A percentile compares a stretch with the other conserved stretches of the same genome.
These are phyloP conservation scores for Cynocephalus volans DNA, from an alignment of 2,113 vertebrate genomes.

Conservation along the genomic window DNA sequence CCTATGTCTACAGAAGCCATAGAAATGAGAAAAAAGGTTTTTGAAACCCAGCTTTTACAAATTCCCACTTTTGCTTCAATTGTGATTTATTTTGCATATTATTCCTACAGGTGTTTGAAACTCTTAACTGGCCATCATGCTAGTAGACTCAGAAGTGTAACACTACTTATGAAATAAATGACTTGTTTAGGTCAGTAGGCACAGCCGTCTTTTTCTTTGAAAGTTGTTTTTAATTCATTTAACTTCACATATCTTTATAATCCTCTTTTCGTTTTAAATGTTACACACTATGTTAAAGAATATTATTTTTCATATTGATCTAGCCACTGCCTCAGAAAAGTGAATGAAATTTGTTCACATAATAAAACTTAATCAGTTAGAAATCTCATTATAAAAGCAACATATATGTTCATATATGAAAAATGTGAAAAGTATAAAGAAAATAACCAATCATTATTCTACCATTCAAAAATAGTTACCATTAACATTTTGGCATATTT, in stretches of 20 bases:
- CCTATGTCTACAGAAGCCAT: background rate
- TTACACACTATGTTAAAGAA: background rate
- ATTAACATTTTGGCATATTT: background rate
- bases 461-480: background rate
- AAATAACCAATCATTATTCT: background rate
- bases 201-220: background rate
- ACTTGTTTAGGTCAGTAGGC: background rate
- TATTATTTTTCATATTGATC: background rate
- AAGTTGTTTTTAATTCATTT: conserved; percentile 24
- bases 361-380: background rate
- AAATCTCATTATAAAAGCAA: background rate
- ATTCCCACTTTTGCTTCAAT: background rate
- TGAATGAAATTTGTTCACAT: background rate
- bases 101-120: background rate
- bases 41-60: background rate
- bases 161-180: background rate
- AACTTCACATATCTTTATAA: background rate
- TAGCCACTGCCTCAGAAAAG: background rate
- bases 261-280: conserved; percentile 11
- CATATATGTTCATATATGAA: background rate
- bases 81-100: background rate
- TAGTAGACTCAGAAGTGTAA: background rate
- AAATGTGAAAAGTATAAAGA: background rate
- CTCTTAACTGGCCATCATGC: background rate
- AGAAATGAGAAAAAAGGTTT: background rate